These are phyloP conservation scores for Chloroceryle inda DNA, from an alignment of 2,797 vertebrate species.

Conservation along the genomic window DNA sequence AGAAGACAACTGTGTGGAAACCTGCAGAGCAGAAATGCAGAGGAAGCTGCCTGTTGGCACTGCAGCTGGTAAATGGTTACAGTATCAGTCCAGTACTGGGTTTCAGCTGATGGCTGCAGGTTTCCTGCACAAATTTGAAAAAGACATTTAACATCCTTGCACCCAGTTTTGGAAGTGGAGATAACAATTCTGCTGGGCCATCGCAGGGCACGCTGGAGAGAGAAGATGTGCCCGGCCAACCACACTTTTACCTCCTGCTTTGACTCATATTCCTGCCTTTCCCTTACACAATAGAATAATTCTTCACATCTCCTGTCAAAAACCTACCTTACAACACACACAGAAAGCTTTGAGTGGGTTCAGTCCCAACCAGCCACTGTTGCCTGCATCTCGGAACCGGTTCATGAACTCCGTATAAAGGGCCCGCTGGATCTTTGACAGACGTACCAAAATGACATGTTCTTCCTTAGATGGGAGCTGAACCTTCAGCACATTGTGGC, in stretches of 20 bases:
- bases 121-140: neutral
- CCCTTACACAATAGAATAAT: neutral
- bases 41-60: neutral
- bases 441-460: constrained; percentile 94
- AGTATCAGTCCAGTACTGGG: neutral
- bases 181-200: neutral
- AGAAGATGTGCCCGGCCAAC: neutral
- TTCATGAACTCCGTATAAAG: constrained; percentile 98
- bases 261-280: neutral
- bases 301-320: neutral
- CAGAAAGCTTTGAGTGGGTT: constrained; percentile 99
- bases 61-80: neutral
- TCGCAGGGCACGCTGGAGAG: neutral
- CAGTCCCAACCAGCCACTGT: constrained; percentile 96
- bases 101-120: neutral
- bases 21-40: neutral
- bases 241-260: neutral
- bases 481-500: constrained; percentile 92
- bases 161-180: neutral
- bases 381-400: constrained; percentile 95
- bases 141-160: neutral
- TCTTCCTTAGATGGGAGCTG: constrained; percentile 96
- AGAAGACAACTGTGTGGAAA: neutral
- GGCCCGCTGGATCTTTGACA: constrained; percentile 94
- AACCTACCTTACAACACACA: constrained; percentile 96